Evolutionary conservation across 2,888 invertebrate species (phyloP).

Genomic region (Scaptomyza polygonia): DNA sequence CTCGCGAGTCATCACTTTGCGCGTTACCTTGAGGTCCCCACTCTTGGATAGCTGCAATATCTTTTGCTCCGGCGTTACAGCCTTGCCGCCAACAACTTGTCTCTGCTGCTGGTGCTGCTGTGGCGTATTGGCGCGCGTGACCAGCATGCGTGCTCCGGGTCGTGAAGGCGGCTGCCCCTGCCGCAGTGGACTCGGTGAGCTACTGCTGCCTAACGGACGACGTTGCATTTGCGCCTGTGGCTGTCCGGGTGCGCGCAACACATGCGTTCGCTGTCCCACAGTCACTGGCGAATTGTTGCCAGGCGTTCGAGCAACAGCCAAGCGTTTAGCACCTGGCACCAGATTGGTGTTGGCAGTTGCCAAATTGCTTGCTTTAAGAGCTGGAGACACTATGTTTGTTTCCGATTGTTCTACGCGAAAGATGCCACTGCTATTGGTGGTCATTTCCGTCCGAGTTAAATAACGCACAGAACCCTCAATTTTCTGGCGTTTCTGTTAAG

Average conservation of each 20-base stretch:
- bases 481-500: conserved; percentile 75
- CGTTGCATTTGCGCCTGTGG: conserved; percentile 57
- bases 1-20: conserved; percentile 83
- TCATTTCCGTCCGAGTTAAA: conserved; percentile 81
- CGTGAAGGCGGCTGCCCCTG: conserved; percentile 39
- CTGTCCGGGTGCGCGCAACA: conserved; percentile 61
- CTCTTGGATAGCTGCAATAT: conserved; percentile 85
- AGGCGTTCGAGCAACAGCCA: conserved; percentile 36
- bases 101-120: conserved; percentile 41
- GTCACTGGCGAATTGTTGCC: conserved; percentile 45
- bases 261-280: conserved; percentile 56
- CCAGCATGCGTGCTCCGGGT: conserved; percentile 70
- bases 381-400: conserved; percentile 28
- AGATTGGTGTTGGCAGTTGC: neutral
- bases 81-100: conserved; percentile 52
- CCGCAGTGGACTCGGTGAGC: conserved; percentile 20
- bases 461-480: conserved; percentile 83
- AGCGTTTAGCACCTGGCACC: conserved; percentile 39
- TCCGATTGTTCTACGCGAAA: conserved; percentile 74
- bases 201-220: conserved; percentile 44
- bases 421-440: conserved; percentile 80
- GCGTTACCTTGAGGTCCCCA: conserved; percentile 85
- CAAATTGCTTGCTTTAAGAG: conserved; percentile 15
- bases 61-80: conserved; percentile 83
- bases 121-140: conserved; percentile 59